Evolutionary conservation across 2,888 invertebrate species (phyloP).

Genomic region (Junonia oenone): DNA sequence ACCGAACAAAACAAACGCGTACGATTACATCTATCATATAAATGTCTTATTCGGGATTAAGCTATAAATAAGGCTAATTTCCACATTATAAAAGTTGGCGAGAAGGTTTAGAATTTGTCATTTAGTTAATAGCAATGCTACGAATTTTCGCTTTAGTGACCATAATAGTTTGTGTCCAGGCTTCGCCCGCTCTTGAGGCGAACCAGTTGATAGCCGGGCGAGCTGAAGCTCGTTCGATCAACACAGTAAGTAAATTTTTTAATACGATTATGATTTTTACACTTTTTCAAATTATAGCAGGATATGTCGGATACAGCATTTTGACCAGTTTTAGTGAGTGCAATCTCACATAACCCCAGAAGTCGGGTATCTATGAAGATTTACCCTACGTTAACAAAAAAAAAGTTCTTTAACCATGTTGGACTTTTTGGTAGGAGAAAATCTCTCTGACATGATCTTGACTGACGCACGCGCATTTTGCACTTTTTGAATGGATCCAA

Average conservation of each 20-base stretch:
- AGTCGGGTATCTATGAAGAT: no score
- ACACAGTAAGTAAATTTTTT: background rate
- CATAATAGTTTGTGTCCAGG: constrained; percentile 13
- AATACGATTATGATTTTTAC: no score
- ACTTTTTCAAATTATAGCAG: no score
- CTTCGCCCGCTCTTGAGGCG: constrained; percentile 11
- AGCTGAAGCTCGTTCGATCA: background rate
- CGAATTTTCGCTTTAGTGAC: constrained; percentile 17
- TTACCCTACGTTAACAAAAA: no score
- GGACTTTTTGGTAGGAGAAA: no score
- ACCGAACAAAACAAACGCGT: background rate
- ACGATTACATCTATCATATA: background rate
- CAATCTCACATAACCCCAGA: no score
- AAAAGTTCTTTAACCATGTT: no score
- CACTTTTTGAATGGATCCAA: no score
- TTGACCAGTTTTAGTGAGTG: no score
- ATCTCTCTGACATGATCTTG: no score
- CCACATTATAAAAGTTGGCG: constrained; percentile 16
- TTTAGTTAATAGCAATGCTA: constrained; percentile 24
- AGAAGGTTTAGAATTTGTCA: constrained; percentile 10
- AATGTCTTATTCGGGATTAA: constrained; percentile 6
- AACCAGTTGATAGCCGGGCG: background rate
- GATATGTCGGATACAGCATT: no score
- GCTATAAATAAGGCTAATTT: constrained; percentile 26
- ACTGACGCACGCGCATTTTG: no score